These are phyloP conservation scores for Lytechinus pictus DNA, from an alignment of 35 echinoderm and acorn worm species.

Conservation along the genomic window DNA sequence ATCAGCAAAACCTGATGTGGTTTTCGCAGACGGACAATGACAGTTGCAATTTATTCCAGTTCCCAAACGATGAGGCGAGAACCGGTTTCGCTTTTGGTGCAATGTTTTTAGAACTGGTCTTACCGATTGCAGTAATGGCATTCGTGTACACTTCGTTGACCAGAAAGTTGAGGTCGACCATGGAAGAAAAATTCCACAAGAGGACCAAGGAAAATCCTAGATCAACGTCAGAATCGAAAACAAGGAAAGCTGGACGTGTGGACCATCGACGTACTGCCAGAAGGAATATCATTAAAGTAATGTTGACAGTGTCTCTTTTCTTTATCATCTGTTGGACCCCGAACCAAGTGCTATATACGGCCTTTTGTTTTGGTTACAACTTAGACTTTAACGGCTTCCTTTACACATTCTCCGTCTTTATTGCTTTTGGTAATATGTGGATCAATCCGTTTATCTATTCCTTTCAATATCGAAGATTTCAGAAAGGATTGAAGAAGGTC, in stretches of 20 bases:
- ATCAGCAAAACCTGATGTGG: slow-evolving; percentile 30
- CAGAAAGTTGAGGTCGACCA: not conserved
- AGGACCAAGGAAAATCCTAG: not conserved
- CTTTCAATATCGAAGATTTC: slow-evolving; percentile 74
- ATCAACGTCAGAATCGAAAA: not conserved
- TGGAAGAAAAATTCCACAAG: not conserved
- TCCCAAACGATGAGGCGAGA: not conserved
- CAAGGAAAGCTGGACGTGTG: not conserved
- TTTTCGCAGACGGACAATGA: slow-evolving; percentile 34
- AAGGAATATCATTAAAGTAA: slow-evolving; percentile 71
- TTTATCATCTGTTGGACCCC: slow-evolving; percentile 75
- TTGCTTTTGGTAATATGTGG: slow-evolving; percentile 84
- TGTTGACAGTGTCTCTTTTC: slow-evolving; percentile 59
- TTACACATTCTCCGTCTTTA: slow-evolving; percentile 52
- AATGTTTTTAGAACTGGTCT: slow-evolving; percentile 30
- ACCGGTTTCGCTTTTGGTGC: slow-evolving; percentile 37
- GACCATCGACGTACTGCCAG: not conserved
- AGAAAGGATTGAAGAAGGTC: slow-evolving; percentile 37
- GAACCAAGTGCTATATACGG: slow-evolving; percentile 46
- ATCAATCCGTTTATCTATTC: slow-evolving; percentile 83
- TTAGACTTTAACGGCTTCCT: slow-evolving; percentile 53
- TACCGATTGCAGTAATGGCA: slow-evolving; percentile 58
- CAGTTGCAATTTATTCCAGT: not conserved
- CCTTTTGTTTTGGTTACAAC: slow-evolving; percentile 58
- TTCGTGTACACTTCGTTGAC: slow-evolving; percentile 67